phyloP scores from a whole-genome alignment of 2,797 vertebrate species.

The Diceros bicornis region DNA sequence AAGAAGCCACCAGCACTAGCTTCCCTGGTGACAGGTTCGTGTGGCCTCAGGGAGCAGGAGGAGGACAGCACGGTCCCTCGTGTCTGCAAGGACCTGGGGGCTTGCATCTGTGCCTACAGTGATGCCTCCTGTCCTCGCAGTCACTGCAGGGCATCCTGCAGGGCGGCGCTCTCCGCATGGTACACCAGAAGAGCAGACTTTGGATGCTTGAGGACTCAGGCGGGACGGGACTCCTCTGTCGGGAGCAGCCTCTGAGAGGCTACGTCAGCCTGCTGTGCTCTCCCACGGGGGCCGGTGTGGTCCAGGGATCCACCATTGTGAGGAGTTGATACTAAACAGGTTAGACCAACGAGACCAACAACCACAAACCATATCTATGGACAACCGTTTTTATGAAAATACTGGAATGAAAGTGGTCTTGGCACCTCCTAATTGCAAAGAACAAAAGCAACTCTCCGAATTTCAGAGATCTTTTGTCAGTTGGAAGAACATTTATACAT shows the following conservation, averaged over 20 bases:
- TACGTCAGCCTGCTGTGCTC: not conserved
- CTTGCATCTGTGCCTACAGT: not conserved
- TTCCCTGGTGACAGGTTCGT: accelerated
- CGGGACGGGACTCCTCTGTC: not conserved
- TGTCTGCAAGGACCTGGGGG: accelerated
- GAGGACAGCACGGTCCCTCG: accelerated
- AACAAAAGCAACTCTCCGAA: not conserved
- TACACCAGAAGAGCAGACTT: accelerated
- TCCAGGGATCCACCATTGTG: not conserved
- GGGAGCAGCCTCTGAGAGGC: not conserved
- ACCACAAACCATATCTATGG: accelerated
- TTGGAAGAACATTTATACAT: not conserved
- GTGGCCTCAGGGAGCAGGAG: not conserved
- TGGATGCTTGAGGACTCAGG: no score
- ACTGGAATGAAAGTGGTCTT: no score
- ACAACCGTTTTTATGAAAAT: no score
- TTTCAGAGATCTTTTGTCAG: not conserved
- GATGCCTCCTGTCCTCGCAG: accelerated
- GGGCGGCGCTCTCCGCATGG: no score
- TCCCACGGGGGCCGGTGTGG: not conserved
- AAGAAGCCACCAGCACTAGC: no score
- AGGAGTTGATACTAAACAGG: accelerated
- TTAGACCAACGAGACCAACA: no score
- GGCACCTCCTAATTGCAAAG: not conserved
- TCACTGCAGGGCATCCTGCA: no score